These are phyloP conservation scores for Mythimna albipuncta DNA, from an alignment of 2,888 invertebrate species.

Conservation along the genomic window DNA sequence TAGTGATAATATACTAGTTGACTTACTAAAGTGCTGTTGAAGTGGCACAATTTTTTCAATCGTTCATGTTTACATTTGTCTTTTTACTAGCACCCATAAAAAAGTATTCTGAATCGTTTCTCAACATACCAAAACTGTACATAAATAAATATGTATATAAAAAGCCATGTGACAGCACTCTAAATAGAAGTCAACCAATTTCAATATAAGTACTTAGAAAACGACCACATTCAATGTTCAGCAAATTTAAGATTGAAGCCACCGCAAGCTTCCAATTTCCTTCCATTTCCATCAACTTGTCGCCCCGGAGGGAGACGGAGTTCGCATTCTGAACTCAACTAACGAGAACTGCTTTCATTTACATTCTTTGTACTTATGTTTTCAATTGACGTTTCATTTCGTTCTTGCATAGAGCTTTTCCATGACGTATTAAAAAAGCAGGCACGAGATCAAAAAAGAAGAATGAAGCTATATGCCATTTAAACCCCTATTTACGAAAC, in stretches of 20 bases:
- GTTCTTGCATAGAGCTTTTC: neutral
- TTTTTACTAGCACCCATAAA: no score
- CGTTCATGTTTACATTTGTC: no score
- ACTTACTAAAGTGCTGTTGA: no score
- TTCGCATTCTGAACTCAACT: slow-evolving; percentile 37
- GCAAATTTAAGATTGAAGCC: neutral
- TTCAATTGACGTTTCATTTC: slow-evolving; percentile 25
- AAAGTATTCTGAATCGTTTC: neutral
- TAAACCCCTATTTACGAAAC: no score
- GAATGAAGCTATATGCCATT: neutral
- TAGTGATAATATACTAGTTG: no score
- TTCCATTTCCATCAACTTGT: neutral
- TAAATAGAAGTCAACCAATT: slow-evolving; percentile 10
- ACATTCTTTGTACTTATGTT: slow-evolving; percentile 49
- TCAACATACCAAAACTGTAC: slow-evolving; percentile 34
- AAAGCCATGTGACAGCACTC: slow-evolving; percentile 2
- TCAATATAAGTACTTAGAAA: neutral
- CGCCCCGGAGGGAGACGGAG: neutral
- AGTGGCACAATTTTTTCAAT: no score
- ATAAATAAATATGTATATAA: slow-evolving; percentile 28
- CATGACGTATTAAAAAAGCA: neutral
- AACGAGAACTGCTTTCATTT: slow-evolving; percentile 55
- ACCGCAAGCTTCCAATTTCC: neutral
- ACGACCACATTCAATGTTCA: slow-evolving; percentile 4
- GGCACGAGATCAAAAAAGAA: neutral